phyloP scores from a whole-genome alignment of 2,797 vertebrate genomes.

The Coilia nasus region DNA sequence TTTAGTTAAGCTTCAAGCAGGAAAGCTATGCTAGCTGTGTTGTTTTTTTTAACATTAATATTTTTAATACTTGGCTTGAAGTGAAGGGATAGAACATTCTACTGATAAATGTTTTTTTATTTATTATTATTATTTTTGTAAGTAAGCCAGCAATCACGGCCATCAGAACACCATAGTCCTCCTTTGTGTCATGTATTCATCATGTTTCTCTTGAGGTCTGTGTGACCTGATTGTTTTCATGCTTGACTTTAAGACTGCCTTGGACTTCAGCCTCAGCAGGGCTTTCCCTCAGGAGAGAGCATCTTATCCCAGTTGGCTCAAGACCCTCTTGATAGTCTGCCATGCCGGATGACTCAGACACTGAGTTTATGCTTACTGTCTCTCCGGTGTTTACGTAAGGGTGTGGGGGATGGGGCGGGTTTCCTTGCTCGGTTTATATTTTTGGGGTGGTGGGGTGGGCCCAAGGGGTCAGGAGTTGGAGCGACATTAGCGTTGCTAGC shows the following conservation, averaged over 20 bases:
- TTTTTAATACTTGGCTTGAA: neutral
- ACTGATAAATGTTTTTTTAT: neutral
- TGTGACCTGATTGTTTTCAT: neutral
- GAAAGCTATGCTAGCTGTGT: neutral
- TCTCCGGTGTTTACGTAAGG: neutral
- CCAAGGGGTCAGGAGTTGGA: neutral
- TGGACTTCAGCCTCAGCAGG: neutral
- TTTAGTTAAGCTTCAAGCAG: neutral
- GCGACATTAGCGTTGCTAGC: neutral
- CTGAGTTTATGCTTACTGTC: neutral
- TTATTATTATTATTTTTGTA: too few relatives aligned
- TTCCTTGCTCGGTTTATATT: constrained; percentile 1
- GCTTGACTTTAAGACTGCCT: neutral
- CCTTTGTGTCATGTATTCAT: neutral
- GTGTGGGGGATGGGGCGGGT: neutral
- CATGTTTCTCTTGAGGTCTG: neutral
- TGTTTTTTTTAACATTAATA: neutral
- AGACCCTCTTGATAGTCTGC: neutral
- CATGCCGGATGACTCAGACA: neutral
- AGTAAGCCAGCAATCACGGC: neutral
- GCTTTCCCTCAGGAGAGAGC: neutral
- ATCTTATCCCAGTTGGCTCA: neutral
- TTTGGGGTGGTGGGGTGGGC: neutral
- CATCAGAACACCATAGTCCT: neutral
- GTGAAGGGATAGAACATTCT: neutral